phyloP scores from a whole-genome alignment of 2,888 invertebrate genomes.

The Latheticus oryzae region DNA sequence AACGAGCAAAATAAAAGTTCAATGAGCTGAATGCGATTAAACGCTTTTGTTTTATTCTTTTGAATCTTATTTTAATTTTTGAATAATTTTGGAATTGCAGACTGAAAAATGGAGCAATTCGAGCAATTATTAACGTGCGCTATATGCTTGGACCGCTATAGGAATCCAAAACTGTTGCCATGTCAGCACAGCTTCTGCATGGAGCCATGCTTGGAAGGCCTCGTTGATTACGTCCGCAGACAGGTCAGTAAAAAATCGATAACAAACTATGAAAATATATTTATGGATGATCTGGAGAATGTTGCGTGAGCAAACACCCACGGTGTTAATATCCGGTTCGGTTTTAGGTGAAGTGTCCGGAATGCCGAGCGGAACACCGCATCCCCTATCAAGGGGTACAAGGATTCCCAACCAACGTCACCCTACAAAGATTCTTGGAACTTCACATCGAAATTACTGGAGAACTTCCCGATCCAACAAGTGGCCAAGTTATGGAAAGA shows the following conservation, averaged over 20 bases:
- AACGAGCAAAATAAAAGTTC: too few relatives aligned
- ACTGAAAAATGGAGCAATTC: conserved; percentile 87
- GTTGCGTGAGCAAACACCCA: not conserved
- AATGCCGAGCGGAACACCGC: conserved; percentile 96
- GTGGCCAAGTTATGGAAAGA: conserved; percentile 92
- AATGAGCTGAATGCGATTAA: too few relatives aligned
- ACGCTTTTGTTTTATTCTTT: not conserved
- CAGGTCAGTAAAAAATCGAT: conserved; percentile 71
- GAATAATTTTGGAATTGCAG: conserved; percentile 44
- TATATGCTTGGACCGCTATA: conserved; percentile 96
- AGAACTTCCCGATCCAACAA: conserved; percentile 90
- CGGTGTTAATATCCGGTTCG: conserved; percentile 2
- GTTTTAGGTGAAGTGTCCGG: conserved; percentile 92
- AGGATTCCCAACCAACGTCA: conserved; percentile 96
- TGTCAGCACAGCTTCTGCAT: conserved; percentile 99
- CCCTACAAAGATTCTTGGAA: conserved; percentile 93
- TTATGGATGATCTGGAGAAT: conserved; percentile 6
- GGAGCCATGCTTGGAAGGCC: conserved; percentile 98
- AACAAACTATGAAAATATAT: conserved; percentile 11
- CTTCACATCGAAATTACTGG: conserved; percentile 93
- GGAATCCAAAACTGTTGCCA: conserved; percentile 98
- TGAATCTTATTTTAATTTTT: not conserved
- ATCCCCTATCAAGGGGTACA: conserved; percentile 95
- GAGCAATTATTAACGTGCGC: conserved; percentile 98
- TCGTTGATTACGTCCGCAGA: conserved; percentile 93